Conservation (phyloP, 1,140 invertebrate genomes). For the Trichomalopsis sarcophagae region DNA sequence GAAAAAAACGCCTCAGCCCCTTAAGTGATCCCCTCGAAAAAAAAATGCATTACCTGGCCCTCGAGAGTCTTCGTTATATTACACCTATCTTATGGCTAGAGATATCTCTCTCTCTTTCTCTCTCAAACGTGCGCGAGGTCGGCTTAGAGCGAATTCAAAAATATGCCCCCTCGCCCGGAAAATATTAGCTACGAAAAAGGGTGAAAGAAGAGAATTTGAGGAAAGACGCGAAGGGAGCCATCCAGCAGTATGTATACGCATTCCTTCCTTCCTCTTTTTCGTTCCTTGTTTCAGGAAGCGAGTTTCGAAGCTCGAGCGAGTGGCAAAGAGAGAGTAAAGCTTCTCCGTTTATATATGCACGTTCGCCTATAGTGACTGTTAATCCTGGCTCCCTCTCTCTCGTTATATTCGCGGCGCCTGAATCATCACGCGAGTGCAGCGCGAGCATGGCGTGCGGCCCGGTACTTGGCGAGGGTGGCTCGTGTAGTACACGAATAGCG, state of each 20-base stretch:
- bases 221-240: neutral
- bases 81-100: neutral
- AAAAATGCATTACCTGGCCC: neutral
- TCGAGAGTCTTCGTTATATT: neutral
- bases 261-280: neutral
- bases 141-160: neutral
- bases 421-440: constrained; percentile 8
- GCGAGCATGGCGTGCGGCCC: constrained; percentile 4
- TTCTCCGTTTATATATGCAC: neutral
- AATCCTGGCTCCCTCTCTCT: neutral
- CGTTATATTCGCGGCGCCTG: constrained; percentile 12
- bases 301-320: neutral
- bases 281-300: constrained; percentile 1
- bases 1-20: neutral
- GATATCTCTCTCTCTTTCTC: too few species aligned
- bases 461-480: neutral
- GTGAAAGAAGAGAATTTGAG: neutral
- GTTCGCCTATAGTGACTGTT: neutral
- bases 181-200: constrained; percentile 1
- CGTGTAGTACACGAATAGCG: neutral
- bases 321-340: neutral
- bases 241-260: neutral
- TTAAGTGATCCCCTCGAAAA: neutral
- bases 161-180: neutral
- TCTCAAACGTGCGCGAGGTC: neutral